A percentile compares a stretch with the other conserved stretches of the same genome.
Evolutionary conservation across 2,888 invertebrate genomes (phyloP).

Genomic region (Ochlodes sylvanus): DNA sequence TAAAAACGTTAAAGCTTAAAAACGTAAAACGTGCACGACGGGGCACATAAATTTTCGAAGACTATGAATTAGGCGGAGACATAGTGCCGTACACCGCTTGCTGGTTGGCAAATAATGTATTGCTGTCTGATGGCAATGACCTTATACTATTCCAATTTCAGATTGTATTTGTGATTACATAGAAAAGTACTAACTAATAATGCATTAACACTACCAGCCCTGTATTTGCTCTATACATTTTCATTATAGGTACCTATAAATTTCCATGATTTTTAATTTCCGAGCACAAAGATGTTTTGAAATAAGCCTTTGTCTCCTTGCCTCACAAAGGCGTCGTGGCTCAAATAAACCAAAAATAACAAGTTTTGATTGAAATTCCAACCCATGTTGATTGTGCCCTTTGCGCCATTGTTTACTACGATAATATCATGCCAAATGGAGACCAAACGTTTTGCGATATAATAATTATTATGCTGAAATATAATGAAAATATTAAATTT

Average conservation of each 20-base stretch:
- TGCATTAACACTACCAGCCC: not conserved
- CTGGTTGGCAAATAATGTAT: too few species aligned
- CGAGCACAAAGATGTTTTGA: constrained; percentile 6
- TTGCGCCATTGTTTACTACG: not conserved
- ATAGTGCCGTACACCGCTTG: too few species aligned
- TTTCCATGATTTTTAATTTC: constrained; percentile 8
- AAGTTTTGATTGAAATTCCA: constrained; percentile 11
- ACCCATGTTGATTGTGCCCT: constrained; percentile 6
- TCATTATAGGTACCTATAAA: constrained; percentile 1
- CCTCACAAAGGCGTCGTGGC: constrained; percentile 4
- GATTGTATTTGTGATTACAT: too few species aligned
- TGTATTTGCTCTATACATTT: not conserved
- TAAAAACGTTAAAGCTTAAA: too few species aligned
- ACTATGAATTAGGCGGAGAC: too few species aligned
- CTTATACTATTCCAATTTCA: too few species aligned
- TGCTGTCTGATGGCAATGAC: too few species aligned
- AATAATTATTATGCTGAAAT: constrained; percentile 4
- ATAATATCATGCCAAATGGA: not conserved
- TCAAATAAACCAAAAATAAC: constrained; percentile 14
- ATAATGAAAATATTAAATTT: constrained; percentile 26
- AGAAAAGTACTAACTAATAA: too few species aligned
- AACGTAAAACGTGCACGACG: too few species aligned
- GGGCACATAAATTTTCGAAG: too few species aligned
- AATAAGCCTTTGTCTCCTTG: constrained; percentile 13
- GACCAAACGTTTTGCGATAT: not conserved